phyloP scores from a whole-genome alignment of 1,140 invertebrate genomes.

The Pinna nobilis region DNA sequence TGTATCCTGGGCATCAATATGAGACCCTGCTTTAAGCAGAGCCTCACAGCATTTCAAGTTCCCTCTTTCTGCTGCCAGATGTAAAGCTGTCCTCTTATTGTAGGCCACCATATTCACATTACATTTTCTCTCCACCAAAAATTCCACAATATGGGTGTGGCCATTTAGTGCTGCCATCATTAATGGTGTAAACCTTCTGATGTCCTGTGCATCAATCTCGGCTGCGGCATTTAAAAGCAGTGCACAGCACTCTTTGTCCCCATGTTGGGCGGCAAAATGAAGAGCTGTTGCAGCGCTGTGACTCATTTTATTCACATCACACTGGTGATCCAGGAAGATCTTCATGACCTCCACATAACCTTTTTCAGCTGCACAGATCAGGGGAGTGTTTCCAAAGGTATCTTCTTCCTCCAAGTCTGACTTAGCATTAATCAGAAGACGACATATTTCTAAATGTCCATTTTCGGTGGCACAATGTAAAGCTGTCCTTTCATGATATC shows the following conservation, averaged over 20 bases:
- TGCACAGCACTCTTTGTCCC: conserved; percentile 57
- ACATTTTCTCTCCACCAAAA: conserved; percentile 66
- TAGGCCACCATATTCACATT: conserved; percentile 69
- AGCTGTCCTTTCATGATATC: conserved; percentile 66
- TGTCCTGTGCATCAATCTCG: conserved; percentile 70
- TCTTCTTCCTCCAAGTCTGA: conserved; percentile 69
- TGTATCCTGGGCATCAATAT: conserved; percentile 65
- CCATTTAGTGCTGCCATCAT: conserved; percentile 72
- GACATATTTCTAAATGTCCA: conserved; percentile 71
- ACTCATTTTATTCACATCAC: conserved; percentile 72
- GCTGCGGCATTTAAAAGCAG: conserved; percentile 62
- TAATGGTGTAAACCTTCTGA: conserved; percentile 70
- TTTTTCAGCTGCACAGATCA: conserved; percentile 90
- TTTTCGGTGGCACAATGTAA: conserved; percentile 68
- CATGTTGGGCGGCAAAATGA: conserved; percentile 72
- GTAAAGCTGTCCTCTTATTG: conserved; percentile 71
- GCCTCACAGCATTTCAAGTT: conserved; percentile 77
- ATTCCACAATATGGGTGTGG: conserved; percentile 57
- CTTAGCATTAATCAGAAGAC: conserved; percentile 75
- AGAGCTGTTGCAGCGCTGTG: conserved; percentile 71
- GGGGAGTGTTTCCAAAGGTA: conserved; percentile 83
- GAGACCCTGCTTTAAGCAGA: conserved; percentile 73
- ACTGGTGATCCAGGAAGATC: conserved; percentile 85
- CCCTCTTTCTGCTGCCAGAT: conserved; percentile 71
- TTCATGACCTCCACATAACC: conserved; percentile 88